Base-by-base conservation (phyloP, 1,140 invertebrate genomes). In the Sesamia nonagrioides region DNA sequence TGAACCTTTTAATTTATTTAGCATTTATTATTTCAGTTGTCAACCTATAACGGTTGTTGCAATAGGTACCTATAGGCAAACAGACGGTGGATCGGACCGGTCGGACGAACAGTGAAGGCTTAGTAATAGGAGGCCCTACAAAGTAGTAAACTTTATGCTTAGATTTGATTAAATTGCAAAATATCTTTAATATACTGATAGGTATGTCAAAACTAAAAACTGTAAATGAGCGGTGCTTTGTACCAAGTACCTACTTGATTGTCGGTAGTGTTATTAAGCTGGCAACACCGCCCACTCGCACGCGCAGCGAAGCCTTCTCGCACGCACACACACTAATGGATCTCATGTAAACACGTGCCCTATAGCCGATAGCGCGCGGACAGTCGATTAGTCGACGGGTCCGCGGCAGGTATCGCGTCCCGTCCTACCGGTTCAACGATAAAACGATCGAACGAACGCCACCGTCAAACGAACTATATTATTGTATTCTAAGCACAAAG, bases 361-460 rank as follows among this genome's bases (percentile, higher is more conserved):
- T 82, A 83, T 84, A 87, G 63, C n/a, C n/a, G n/a, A n/a, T n/a
- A n/a, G n/a, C n/a, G n/a, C 80, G 72, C 60, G 82, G 79, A 84
- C 86, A 89, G 86, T 87, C 83, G 80, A 84, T 82, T 84, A 86
- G 80, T 84, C 79, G 86, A 84, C 85, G 85, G 84, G 82, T 84
- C 66, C 71, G 80, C 63, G 82, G 86, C 85, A 87, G 87, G 89
- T 90, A 88, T 76, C 71, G 81, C 78, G 77, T 79, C 75, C 75
- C 63, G 85, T 73, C 77, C 72, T 83, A 86, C 87, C 84, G 85
- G 85, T 87, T 81, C 54, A 80, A 85, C 84, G 85, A 84, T 61
- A 61, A 83, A 86, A 85, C 82, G 82, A 86, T 86, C 86, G 84
- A 87, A 87, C 82, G 86, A 87, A 87, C 79, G 63, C 76, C 45